phyloP scores from a whole-genome alignment of 1,140 invertebrate species.

The Frieseomelitta varia region DNA sequence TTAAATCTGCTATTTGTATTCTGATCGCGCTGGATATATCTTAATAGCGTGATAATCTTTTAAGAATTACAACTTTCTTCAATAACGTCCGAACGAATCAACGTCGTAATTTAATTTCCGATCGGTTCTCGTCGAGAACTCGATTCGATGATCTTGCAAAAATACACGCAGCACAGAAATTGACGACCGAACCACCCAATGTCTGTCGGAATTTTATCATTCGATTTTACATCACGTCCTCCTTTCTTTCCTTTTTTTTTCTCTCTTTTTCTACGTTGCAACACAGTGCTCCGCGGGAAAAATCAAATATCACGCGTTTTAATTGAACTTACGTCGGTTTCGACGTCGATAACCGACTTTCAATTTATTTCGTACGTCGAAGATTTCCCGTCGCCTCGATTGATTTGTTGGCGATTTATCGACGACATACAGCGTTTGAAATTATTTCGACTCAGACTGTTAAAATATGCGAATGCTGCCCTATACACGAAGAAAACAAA shows the following conservation, averaged over 20 bases:
- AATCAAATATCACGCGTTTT: constrained; percentile 32
- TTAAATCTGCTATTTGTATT: constrained; percentile 36
- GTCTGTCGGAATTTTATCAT: neutral
- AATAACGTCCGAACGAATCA: neutral
- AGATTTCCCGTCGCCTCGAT: too few species aligned
- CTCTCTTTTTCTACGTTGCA: neutral
- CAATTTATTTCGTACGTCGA: neutral
- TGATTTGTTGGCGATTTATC: neutral
- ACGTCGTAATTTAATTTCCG: constrained; percentile 1
- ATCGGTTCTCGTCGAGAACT: neutral
- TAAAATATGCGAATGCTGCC: neutral
- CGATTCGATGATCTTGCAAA: constrained; percentile 6
- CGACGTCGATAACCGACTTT: neutral
- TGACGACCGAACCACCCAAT: neutral
- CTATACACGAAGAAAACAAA: too few species aligned
- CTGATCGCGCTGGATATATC: neutral
- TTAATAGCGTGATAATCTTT: neutral
- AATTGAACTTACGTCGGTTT: constrained; percentile 23
- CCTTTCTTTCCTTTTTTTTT: neutral
- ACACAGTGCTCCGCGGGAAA: neutral
- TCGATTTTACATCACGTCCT: neutral
- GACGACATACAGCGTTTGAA: neutral
- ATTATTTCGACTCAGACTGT: neutral
- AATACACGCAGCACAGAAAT: neutral
- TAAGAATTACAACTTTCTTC: neutral